Conservation (phyloP, 2,888 invertebrate species). For the Trisateles emortualis region DNA sequence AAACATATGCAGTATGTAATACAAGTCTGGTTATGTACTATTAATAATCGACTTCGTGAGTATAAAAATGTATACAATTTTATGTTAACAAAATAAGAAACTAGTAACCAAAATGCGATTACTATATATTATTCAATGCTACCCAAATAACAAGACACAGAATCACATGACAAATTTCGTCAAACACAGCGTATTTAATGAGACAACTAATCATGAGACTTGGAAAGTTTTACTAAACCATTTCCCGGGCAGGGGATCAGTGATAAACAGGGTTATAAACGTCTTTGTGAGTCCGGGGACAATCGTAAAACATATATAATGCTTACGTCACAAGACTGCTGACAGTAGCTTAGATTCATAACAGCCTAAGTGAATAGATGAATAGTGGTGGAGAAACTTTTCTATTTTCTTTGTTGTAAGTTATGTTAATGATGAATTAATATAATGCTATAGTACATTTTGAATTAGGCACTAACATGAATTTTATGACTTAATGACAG, state of each 20-base stretch:
- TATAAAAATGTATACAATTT: too few species aligned
- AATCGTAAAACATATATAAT: constrained; percentile 15
- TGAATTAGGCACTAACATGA: too few species aligned
- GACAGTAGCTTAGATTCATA: constrained; percentile 5
- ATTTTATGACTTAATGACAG: too few species aligned
- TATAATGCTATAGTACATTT: too few species aligned
- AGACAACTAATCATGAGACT: constrained; percentile 27
- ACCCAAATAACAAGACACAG: neutral
- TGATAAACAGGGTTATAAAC: constrained; percentile 43
- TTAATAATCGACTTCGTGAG: too few species aligned
- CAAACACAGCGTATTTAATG: constrained; percentile 17
- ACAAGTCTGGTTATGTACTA: too few species aligned
- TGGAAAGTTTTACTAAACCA: constrained; percentile 36
- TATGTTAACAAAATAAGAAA: too few species aligned
- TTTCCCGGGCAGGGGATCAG: constrained; percentile 16
- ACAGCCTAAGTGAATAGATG: neutral
- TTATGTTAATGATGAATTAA: too few species aligned
- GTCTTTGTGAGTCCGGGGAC: constrained; percentile 21
- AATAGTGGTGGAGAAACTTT: neutral
- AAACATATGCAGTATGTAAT: too few species aligned
- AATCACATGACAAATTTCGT: neutral
- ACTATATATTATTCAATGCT: too few species aligned
- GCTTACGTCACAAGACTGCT: constrained; percentile 1
- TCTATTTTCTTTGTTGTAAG: neutral
- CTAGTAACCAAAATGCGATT: too few species aligned